phyloP scores from a whole-genome alignment of 2,888 invertebrate genomes.

The Eupithecia centaureata region DNA sequence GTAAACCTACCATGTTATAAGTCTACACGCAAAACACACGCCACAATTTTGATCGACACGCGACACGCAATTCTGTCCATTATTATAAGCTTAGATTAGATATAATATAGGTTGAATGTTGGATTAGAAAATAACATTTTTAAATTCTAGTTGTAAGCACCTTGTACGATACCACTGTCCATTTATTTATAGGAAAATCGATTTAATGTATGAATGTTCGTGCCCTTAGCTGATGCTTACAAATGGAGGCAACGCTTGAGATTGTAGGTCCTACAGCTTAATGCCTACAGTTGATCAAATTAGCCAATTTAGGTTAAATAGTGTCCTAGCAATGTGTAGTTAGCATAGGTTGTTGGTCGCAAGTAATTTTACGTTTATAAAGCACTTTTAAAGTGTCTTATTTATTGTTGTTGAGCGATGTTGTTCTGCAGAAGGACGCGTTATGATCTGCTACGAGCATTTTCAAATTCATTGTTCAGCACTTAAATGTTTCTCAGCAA shows the following conservation, averaged over 20 bases:
- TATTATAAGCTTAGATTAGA: slow-evolving; percentile 65
- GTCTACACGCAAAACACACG: slow-evolving; percentile 48
- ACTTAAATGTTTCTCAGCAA: neutral
- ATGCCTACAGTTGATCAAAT: slow-evolving; percentile 11
- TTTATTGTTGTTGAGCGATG: neutral
- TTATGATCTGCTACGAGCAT: neutral
- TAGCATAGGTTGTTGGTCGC: slow-evolving; percentile 8
- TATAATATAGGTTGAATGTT: slow-evolving; percentile 63
- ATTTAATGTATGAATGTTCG: neutral
- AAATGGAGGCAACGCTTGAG: slow-evolving; percentile 8
- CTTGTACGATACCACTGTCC: slow-evolving; percentile 76
- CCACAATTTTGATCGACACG: slow-evolving; percentile 64
- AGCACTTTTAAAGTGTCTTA: slow-evolving; percentile 33
- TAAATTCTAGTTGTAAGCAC: slow-evolving; percentile 66
- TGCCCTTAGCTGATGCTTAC: slow-evolving; percentile 11
- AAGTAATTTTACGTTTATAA: slow-evolving; percentile 18
- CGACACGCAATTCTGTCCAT: slow-evolving; percentile 83
- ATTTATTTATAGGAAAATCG: slow-evolving; percentile 50
- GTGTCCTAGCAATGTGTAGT: slow-evolving; percentile 5
- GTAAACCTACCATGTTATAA: neutral
- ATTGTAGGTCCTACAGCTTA: slow-evolving; percentile 5
- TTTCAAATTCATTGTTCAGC: neutral
- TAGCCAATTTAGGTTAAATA: slow-evolving; percentile 11
- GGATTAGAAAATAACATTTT: slow-evolving; percentile 58
- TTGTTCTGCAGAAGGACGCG: neutral